Conservation (phyloP, 2,797 vertebrate species). For the Netta rufina region DNA sequence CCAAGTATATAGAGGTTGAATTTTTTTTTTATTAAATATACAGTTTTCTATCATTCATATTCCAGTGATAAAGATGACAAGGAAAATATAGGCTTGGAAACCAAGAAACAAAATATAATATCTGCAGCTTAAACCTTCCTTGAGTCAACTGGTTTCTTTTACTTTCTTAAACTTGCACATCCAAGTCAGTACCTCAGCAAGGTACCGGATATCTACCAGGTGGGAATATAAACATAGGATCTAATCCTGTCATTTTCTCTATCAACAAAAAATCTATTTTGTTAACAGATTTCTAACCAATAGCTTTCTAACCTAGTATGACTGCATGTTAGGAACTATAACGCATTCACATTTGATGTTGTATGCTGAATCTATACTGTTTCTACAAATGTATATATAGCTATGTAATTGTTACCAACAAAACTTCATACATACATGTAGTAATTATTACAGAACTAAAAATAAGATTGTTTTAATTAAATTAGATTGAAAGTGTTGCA, state of each 20-base stretch:
- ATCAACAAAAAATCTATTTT: neutral
- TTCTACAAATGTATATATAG: neutral
- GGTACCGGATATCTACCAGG: neutral
- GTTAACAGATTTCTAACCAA: neutral
- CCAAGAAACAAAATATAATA: neutral
- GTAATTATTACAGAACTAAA: neutral
- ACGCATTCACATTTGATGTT: neutral
- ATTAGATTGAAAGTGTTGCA: neutral
- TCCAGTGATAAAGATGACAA: neutral
- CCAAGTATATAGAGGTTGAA: neutral
- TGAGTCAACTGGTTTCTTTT: rapidly evolving
- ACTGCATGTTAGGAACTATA: neutral
- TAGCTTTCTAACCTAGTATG: neutral
- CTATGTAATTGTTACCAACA: neutral
- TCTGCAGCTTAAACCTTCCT: neutral
- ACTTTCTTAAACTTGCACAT: neutral
- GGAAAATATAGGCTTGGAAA: neutral
- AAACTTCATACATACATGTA: neutral
- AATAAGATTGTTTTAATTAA: neutral
- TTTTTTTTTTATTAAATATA: no score
- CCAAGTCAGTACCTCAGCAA: neutral
- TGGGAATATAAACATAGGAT: neutral
- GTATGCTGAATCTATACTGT: neutral
- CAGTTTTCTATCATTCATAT: neutral
- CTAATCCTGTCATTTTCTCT: neutral